Base-by-base conservation (phyloP, 1,140 invertebrate species). In the Campodea augens region DNA sequence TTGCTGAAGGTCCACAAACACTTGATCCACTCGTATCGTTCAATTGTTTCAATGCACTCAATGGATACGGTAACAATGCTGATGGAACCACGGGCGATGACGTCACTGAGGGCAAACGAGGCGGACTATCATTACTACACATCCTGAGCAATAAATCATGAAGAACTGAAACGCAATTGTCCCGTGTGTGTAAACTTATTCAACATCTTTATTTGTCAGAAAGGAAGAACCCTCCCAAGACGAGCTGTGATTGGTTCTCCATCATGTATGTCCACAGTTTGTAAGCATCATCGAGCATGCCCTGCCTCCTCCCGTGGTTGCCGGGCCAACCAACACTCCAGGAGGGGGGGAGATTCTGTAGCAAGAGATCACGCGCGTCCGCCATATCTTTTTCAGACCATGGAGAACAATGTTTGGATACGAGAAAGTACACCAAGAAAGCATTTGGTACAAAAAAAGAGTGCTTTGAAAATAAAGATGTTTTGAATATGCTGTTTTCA, bases 1-100 rank as follows among this genome's bases (percentile, higher is more conserved):
- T 46, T n/a, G 66, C 61, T 13, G 60, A 58, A 4, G 60, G 49
- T 58, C 65, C 55, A 57, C 58, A 32, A 52, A 53, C 24, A n/a
- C 38, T 10, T 32, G 40, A 25, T 20, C 12, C 45, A 20, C 49
- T 43, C 2, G 42, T 39, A 13, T 47, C 48, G 36, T 49, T 49
- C n/a, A 49, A 22, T 23, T 49, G 47, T 40, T 52, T 50, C 10
- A 51, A 23, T 12, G 49, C 43, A 25, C 29, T 49, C 38, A 52
- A 39, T 5, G 49, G 46, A 24, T 51, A 51, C 1, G 49, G 49
- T 13, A 52, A 27, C 42, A 51, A 19, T 15, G 38, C 29, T 5
- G 37, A 13, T 20, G 37, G 38, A 15, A 38, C 42, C 29, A 23
- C 23, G 27, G 15, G 7, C 25, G 49, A 24, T 2, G 41, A 24